These are phyloP conservation scores for Etheostoma cragini DNA, from an alignment of 2,113 vertebrate species.

Conservation along the genomic window DNA sequence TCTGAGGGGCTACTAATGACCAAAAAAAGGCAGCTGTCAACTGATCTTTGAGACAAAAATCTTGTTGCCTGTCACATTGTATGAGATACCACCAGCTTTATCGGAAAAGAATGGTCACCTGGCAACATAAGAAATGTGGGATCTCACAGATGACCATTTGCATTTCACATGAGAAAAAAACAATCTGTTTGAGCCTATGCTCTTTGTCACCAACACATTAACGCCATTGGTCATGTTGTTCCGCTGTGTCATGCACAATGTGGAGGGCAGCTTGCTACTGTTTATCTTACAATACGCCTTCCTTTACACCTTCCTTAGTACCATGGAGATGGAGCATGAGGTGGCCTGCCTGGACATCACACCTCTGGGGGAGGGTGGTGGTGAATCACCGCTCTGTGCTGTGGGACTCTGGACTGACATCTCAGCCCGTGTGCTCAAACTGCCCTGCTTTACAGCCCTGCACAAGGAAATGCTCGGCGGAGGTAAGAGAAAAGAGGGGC, in stretches of 20 bases:
- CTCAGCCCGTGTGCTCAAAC: conserved; percentile 94
- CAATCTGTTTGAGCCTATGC: neutral
- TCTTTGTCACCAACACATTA: conserved; percentile 10
- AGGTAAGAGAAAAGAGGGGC: conserved; percentile 84
- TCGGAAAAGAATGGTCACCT: neutral
- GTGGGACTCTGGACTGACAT: conserved; percentile 99
- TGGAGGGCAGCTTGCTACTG: neutral
- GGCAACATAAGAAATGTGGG: neutral
- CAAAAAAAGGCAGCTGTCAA: neutral
- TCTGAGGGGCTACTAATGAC: neutral
- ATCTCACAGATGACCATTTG: neutral
- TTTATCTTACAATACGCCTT: conserved; percentile 2
- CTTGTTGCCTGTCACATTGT: neutral
- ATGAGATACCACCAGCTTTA: neutral
- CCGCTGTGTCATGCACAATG: too few species aligned
- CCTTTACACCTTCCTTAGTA: conserved; percentile 77
- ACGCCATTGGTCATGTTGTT: neutral
- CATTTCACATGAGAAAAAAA: conserved; percentile 7
- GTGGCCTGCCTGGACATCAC: conserved; percentile 99
- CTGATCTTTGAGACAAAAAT: neutral
- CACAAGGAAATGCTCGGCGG: conserved; percentile 99
- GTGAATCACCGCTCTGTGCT: conserved; percentile 93
- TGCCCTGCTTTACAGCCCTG: conserved; percentile 94
- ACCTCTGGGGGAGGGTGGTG: conserved; percentile 89
- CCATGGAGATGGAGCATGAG: conserved; percentile 98